Conservation (phyloP, 2,113 vertebrate species). For the Stictonetta naevosa region DNA sequence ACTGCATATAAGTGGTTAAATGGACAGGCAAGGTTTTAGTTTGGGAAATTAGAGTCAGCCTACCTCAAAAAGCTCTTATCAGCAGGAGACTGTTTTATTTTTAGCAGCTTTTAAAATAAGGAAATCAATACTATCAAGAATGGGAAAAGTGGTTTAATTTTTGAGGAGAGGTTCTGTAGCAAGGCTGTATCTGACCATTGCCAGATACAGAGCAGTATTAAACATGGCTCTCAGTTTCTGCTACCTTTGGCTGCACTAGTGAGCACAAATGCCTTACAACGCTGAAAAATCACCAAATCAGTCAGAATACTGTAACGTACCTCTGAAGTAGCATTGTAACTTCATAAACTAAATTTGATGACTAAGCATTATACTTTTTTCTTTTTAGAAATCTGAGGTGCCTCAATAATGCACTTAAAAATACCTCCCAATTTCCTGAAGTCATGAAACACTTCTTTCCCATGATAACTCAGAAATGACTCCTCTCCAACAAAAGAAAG, state of each 20-base stretch:
- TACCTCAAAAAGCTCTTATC: conserved; percentile 37
- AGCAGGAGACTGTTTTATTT: conserved; percentile 57
- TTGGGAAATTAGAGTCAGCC: neutral
- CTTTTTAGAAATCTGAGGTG: neutral
- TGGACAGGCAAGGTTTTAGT: neutral
- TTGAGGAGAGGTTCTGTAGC: neutral
- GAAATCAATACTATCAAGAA: conserved; percentile 59
- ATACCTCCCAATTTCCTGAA: neutral
- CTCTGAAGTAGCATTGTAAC: neutral
- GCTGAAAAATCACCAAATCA: neutral
- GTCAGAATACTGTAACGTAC: neutral
- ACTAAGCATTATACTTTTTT: neutral
- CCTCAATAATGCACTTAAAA: neutral
- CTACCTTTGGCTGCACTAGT: neutral
- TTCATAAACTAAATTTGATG: neutral
- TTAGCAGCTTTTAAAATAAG: conserved; percentile 50
- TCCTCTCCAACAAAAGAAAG: neutral
- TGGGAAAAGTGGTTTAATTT: conserved; percentile 1
- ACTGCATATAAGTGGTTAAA: neutral
- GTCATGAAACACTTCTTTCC: neutral
- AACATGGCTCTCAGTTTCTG: neutral
- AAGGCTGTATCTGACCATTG: neutral
- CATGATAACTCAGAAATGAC: neutral
- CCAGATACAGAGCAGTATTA: neutral
- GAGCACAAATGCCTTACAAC: neutral